These are phyloP conservation scores for Euphonia xanthogaster DNA, from an alignment of 2,797 vertebrate genomes.

Conservation along the genomic window DNA sequence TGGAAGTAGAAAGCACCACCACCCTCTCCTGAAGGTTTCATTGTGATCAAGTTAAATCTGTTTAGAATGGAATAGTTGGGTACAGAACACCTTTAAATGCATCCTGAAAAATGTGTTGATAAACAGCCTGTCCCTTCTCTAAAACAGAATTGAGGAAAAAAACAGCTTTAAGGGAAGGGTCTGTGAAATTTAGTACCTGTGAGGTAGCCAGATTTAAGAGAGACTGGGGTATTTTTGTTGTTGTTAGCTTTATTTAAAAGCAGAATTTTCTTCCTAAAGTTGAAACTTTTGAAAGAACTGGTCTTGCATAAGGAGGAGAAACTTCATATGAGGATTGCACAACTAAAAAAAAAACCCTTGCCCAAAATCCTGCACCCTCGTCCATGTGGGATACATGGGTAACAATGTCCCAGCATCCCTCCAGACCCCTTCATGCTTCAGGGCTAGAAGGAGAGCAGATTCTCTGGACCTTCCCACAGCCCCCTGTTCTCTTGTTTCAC, in stretches of 20 bases:
- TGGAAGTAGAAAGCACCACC: not conserved
- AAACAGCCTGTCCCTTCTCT: not conserved
- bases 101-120: not conserved
- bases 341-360: not conserved
- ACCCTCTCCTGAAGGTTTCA: not conserved
- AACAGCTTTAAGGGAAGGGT: not conserved
- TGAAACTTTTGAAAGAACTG: not conserved
- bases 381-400: not conserved
- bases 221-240: accelerated
- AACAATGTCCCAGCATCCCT: not conserved
- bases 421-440: not conserved
- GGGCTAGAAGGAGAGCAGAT: not conserved
- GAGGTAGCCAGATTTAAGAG: not conserved
- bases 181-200: not conserved
- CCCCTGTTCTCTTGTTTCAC: not conserved
- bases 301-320: not conserved
- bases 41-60: not conserved
- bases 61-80: accelerated
- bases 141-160: not conserved
- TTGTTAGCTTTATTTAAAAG: not conserved
- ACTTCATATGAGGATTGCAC: not conserved
- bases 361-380: not conserved
- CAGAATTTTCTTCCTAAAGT: not conserved
- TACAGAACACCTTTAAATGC: not conserved
- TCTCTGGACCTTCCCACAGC: not conserved